Evolutionary conservation across 2,888 invertebrate genomes (phyloP), one percentile per base, ranked within the genome.

Genomic region (Halictus ligatus): DNA sequence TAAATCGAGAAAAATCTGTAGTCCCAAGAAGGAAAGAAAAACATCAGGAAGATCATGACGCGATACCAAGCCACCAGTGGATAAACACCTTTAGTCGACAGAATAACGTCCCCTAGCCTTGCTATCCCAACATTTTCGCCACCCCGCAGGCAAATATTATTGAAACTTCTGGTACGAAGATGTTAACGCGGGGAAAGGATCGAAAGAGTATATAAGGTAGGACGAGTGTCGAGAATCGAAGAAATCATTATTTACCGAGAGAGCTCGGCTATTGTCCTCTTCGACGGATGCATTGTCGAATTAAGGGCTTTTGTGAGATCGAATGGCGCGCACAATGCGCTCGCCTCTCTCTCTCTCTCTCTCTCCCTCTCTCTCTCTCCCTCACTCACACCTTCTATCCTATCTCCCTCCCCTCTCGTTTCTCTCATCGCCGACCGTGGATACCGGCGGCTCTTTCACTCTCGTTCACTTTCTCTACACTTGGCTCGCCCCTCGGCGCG

Each of bases 251-350:
- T 91, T 91, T 90, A 90, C 86, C 83, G 71, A 91, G 89, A 84
- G 89, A 84, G 78, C 82, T 29, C 35, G 75, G 64, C 84, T 84
- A 91, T 91, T 91, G 91, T 91, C 81, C 84, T 78, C 83, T 87
- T 89, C 85, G 87, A 84, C 87, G 83, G 75, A 87, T 86, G 90
- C 88, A 86, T 92, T 88, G 92, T 92, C 87, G 91, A 92, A 93
- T 93, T 90, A 92, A 92, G 86, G 87, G 90, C 92, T 92, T 93
- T 92, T 92, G 92, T 92, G 81, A 90, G 81, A 75, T 69, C 75
- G 84, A 91, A 89, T 67, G 78, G 78, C 85, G 82, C 84, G 75
- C 85, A 89, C 92, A 91, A 90, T 89, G 81, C 85, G 78, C 86
- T 87, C 75, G 48, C 48, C 54, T 54, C 69, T 78, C 77, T 25